These are phyloP conservation scores for Xiphias gladius DNA, from an alignment of 2,113 vertebrate species.

Conservation along the genomic window DNA sequence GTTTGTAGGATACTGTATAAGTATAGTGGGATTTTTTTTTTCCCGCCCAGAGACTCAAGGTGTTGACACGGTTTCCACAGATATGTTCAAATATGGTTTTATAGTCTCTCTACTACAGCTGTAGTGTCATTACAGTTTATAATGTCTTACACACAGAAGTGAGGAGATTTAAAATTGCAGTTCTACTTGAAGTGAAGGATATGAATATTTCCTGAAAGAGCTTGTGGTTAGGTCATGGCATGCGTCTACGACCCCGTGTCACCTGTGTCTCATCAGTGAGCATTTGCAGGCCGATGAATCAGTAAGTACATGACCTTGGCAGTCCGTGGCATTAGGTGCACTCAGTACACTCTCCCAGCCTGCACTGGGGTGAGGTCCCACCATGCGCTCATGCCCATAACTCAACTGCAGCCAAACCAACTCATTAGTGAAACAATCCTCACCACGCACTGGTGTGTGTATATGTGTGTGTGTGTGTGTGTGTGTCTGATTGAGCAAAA, in stretches of 20 bases:
- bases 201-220: not conserved
- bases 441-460: constrained; percentile 55
- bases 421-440: constrained; percentile 82
- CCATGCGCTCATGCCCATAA: constrained; percentile 74
- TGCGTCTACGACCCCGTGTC: not conserved
- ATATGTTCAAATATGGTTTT: not conserved
- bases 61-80: not conserved
- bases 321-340: constrained; percentile 46
- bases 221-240: not conserved
- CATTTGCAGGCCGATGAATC: constrained; percentile 39
- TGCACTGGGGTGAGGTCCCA: constrained; percentile 68
- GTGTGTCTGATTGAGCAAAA: constrained; percentile 36
- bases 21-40: too few relatives aligned
- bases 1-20: too few relatives aligned
- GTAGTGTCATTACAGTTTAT: not conserved
- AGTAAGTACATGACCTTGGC: constrained; percentile 32
- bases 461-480: constrained; percentile 45
- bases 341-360: constrained; percentile 63
- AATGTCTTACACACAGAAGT: not conserved
- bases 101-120: not conserved
- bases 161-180: not conserved
- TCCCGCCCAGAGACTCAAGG: too few relatives aligned
- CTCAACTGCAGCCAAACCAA: constrained; percentile 81
- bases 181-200: not conserved
- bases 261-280: not conserved